Evolutionary conservation across 2,888 invertebrate species (phyloP).

Genomic region (Lymantria monacha): DNA sequence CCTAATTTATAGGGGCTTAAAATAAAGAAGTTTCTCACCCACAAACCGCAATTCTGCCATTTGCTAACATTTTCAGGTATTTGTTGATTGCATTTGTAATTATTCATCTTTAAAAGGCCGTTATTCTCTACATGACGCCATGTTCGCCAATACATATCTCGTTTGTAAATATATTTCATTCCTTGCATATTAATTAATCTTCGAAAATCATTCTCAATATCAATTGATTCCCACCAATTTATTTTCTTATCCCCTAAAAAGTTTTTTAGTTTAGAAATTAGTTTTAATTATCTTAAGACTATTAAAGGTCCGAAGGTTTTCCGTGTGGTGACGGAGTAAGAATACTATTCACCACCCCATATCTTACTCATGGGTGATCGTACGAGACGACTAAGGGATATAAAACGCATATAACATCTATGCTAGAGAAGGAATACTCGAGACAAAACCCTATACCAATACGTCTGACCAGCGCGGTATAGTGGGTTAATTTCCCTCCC

Average conservation of each 20-base stretch:
- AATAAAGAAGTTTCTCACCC: slow-evolving; percentile 42
- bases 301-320: too few species aligned
- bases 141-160: slow-evolving; percentile 58
- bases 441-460: too few species aligned
- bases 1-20: not conserved
- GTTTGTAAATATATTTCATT: slow-evolving; percentile 51
- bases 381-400: too few species aligned
- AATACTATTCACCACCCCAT: too few species aligned
- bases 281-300: too few species aligned
- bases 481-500: too few species aligned
- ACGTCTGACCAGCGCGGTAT: too few species aligned
- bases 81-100: slow-evolving; percentile 49
- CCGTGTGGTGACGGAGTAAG: too few species aligned
- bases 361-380: too few species aligned
- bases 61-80: slow-evolving; percentile 29
- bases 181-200: slow-evolving; percentile 48
- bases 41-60: slow-evolving; percentile 45
- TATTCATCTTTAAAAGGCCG: slow-evolving; percentile 34
- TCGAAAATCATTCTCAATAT: slow-evolving; percentile 46
- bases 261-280: not conserved
- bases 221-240: not conserved
- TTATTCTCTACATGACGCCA: slow-evolving; percentile 47
- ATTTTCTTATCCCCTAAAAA: not conserved
- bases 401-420: too few species aligned
- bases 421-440: too few species aligned